Evolutionary conservation across 2,888 invertebrate species (phyloP).

Genomic region (Scaptomyza polygonia): DNA sequence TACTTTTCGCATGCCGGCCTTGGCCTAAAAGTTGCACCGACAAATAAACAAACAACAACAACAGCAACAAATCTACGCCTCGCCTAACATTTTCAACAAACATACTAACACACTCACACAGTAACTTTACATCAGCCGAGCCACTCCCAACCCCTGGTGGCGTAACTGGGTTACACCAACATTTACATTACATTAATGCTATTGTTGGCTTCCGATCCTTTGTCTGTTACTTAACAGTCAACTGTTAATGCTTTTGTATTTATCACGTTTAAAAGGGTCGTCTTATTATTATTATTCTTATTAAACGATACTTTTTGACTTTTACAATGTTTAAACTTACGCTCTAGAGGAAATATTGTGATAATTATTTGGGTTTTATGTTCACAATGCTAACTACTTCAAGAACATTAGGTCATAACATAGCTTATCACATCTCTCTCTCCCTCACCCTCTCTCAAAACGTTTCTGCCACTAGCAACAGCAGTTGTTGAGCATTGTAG

Average conservation of each 20-base stretch:
- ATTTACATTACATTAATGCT: slow-evolving; percentile 26
- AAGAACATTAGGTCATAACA: too few relatives aligned
- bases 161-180: slow-evolving; percentile 19
- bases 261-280: neutral
- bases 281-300: neutral
- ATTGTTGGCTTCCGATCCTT: slow-evolving; percentile 39
- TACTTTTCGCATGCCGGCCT: slow-evolving; percentile 65
- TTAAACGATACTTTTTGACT: too few relatives aligned
- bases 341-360: too few relatives aligned
- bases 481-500: neutral
- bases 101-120: slow-evolving; percentile 2
- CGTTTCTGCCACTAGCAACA: neutral
- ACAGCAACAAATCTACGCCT: slow-evolving; percentile 40
- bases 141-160: slow-evolving; percentile 23
- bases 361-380: neutral
- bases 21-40: slow-evolving; percentile 64
- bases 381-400: neutral
- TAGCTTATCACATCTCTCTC: neutral
- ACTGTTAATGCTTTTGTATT: slow-evolving; percentile 31
- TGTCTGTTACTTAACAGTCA: slow-evolving; percentile 26
- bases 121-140: slow-evolving; percentile 7
- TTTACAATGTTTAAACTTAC: too few relatives aligned
- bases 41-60: slow-evolving; percentile 38
- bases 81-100: slow-evolving; percentile 21
- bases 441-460: too few relatives aligned